Percentiles rank a stretch among this genome's conserved stretches.
Evolutionary conservation across 1,140 invertebrate genomes (phyloP).

Genomic region (Tribolium madens): DNA sequence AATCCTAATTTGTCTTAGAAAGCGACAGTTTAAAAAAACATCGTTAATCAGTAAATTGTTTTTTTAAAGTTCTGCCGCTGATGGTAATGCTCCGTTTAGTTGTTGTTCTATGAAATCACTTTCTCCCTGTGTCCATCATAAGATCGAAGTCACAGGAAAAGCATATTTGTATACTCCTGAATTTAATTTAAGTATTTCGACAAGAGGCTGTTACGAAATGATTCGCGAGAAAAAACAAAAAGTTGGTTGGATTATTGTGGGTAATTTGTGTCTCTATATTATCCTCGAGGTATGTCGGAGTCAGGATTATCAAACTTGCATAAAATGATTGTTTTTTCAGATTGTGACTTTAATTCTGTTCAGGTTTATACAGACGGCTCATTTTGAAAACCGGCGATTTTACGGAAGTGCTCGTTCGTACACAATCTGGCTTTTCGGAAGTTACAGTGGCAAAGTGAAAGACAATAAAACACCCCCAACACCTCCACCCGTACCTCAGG

Average conservation of each 20-base stretch:
- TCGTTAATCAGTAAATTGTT: not conserved
- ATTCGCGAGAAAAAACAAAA: slow-evolving; percentile 55
- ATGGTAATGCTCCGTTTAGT: slow-evolving; percentile 61
- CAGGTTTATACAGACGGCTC: slow-evolving; percentile 59
- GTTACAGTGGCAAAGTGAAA: slow-evolving; percentile 44
- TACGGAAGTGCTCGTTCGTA: slow-evolving; percentile 50
- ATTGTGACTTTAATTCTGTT: slow-evolving; percentile 44
- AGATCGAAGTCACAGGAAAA: slow-evolving; percentile 57
- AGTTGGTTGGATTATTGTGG: slow-evolving; percentile 58
- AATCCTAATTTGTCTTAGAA: not conserved
- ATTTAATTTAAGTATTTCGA: slow-evolving; percentile 62
- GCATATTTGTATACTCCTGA: slow-evolving; percentile 60
- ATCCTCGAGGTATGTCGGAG: slow-evolving; percentile 51
- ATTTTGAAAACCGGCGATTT: slow-evolving; percentile 52
- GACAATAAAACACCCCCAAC: slow-evolving; percentile 38
- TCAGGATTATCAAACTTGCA: not conserved
- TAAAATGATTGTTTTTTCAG: slow-evolving; percentile 43
- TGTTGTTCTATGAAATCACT: slow-evolving; percentile 62
- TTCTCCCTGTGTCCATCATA: slow-evolving; percentile 64
- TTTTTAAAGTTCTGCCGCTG: slow-evolving; percentile 4
- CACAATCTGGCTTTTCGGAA: slow-evolving; percentile 57
- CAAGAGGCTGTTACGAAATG: slow-evolving; percentile 58
- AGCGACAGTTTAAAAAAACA: not conserved
- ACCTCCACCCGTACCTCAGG: slow-evolving; percentile 37
- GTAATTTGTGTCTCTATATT: slow-evolving; percentile 53